phyloP scores from a whole-genome alignment of 2,888 invertebrate genomes.

The Diarsia mendica region DNA sequence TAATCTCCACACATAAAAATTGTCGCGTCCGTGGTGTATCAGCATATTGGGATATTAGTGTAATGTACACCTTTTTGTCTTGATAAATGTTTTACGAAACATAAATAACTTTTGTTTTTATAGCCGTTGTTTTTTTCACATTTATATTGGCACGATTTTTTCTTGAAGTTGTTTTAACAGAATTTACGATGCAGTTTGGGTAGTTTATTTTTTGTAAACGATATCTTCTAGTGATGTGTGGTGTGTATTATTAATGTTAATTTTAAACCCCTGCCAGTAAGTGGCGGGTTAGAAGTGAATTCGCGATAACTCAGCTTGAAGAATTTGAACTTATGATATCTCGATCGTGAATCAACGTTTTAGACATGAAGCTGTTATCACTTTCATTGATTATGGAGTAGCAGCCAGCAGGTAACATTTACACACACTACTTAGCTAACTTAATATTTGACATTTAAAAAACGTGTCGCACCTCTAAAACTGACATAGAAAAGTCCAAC shows the following conservation, averaged over 20 bases:
- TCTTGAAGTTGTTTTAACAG: conserved; percentile 34
- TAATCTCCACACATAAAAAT: conserved; percentile 76
- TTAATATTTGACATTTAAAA: conserved; percentile 12
- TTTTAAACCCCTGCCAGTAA: conserved; percentile 24
- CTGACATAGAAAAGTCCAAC: conserved; percentile 27
- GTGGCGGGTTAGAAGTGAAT: conserved; percentile 24
- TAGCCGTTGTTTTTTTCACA: conserved; percentile 42
- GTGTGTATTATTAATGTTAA: conserved; percentile 34
- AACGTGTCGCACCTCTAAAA: conserved; percentile 28
- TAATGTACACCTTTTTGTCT: conserved; percentile 67
- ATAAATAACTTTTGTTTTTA: conserved; percentile 64
- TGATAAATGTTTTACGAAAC: conserved; percentile 65
- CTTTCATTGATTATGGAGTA: conserved; percentile 17
- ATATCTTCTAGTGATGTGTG: conserved; percentile 28
- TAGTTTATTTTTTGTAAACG: conserved; percentile 33
- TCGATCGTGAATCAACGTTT: conserved; percentile 12
- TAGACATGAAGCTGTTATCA: conserved; percentile 22
- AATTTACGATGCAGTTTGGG: conserved; percentile 51
- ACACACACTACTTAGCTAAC: neutral
- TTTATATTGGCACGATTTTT: conserved; percentile 60
- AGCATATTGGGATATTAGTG: conserved; percentile 72
- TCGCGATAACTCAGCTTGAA: conserved; percentile 22
- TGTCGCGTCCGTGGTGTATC: conserved; percentile 69
- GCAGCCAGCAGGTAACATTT: conserved; percentile 13
- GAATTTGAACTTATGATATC: conserved; percentile 29